A percentile compares a stretch with the other conserved stretches of the same genome.
phyloP scores from a whole-genome alignment of 2,113 vertebrate species.

The Ranitomeya imitator region DNA sequence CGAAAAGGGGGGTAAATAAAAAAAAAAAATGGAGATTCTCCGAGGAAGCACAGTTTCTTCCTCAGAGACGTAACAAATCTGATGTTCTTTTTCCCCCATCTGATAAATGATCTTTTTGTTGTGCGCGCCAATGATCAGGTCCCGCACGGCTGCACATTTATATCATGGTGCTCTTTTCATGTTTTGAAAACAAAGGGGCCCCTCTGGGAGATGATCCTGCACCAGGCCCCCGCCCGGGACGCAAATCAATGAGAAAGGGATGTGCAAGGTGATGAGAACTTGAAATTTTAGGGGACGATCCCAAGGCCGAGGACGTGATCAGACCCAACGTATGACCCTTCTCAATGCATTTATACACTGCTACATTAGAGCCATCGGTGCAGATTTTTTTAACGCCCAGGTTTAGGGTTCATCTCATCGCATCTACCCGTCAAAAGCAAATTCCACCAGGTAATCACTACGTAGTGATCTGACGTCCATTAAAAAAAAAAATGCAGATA shows the following conservation, averaged over 20 bases:
- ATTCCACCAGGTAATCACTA: background rate
- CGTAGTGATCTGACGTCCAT: background rate
- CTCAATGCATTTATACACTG: background rate
- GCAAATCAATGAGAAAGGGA: conserved; percentile 21
- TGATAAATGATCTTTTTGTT: conserved; percentile 16
- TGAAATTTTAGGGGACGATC: background rate
- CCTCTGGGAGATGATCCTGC: background rate
- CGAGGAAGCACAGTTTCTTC: background rate
- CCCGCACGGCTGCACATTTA: background rate
- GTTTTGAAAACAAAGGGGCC: conserved; percentile 26
- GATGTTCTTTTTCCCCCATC: background rate
- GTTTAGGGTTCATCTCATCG: background rate
- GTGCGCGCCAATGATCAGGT: background rate
- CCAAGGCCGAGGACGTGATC: background rate
- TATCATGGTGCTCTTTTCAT: conserved; percentile 20
- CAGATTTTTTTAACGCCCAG: background rate
- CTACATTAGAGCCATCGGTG: background rate
- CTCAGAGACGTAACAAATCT: background rate
- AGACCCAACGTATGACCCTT: background rate
- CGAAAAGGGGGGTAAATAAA: background rate
- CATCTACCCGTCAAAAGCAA: background rate
- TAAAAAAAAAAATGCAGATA: conserved; percentile 4
- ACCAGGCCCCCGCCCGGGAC: conserved; percentile 33
- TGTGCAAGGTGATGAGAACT: background rate
- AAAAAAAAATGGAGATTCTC: background rate